Evolutionary conservation across 2,113 vertebrate genomes (phyloP).

Genomic region (Rhinichthys klamathensis): DNA sequence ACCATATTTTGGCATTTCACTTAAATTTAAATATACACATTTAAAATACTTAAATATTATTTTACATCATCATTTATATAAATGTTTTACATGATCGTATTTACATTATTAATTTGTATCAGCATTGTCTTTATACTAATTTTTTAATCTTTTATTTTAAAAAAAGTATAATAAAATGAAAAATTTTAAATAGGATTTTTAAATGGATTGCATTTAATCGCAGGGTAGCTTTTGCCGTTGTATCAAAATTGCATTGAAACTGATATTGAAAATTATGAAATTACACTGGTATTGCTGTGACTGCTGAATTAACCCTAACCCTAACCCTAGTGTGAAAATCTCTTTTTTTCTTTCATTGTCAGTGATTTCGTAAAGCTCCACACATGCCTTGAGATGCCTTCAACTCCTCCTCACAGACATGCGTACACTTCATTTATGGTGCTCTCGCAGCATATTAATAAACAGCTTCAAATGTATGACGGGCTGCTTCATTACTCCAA

Average conservation of each 20-base stretch:
- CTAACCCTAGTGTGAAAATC: neutral
- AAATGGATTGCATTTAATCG: neutral
- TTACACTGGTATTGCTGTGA: neutral
- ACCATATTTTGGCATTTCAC: neutral
- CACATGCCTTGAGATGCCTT: neutral
- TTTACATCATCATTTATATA: neutral
- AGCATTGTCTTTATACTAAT: too few relatives aligned
- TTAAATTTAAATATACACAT: neutral
- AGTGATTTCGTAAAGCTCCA: neutral
- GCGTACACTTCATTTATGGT: neutral
- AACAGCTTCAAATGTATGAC: neutral
- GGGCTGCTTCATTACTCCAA: neutral
- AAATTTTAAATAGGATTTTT: neutral
- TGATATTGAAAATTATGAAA: neutral
- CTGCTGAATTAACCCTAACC: neutral
- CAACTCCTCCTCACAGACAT: constrained; percentile 1
- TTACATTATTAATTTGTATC: too few relatives aligned
- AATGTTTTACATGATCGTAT: neutral
- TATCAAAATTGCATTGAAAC: neutral
- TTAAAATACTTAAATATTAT: neutral
- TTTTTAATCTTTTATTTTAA: too few relatives aligned
- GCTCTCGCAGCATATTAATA: neutral
- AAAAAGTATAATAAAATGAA: neutral
- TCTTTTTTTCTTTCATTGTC: neutral
- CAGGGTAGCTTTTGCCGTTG: neutral